Evolutionary conservation across 1,140 invertebrate species (phyloP).

Genomic region (Araneus ventricosus): DNA sequence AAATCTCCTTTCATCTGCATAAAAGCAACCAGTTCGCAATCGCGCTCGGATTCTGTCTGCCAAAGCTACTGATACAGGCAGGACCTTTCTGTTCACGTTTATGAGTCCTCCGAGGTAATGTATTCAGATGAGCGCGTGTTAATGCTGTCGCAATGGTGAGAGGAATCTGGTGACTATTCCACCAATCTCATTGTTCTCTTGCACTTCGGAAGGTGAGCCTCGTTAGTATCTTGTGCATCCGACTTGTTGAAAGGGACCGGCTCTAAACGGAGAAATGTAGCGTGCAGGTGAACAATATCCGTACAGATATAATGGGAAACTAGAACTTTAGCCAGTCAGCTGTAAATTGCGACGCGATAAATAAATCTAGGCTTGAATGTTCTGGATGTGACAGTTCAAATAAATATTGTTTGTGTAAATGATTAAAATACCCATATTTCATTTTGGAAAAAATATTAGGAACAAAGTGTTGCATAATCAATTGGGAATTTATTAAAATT

Average conservation of each 20-base stretch:
- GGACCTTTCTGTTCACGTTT: background rate
- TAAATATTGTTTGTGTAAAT: too few relatives aligned
- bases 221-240: background rate
- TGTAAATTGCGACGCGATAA: too few relatives aligned
- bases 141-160: constrained; percentile 8
- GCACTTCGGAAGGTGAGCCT: background rate
- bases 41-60: background rate
- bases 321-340: too few relatives aligned
- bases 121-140: background rate
- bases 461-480: too few relatives aligned
- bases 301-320: too few relatives aligned
- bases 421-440: too few relatives aligned
- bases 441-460: too few relatives aligned
- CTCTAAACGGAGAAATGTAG: background rate
- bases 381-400: too few relatives aligned
- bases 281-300: too few relatives aligned
- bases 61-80: background rate
- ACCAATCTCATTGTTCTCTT: constrained; percentile 15
- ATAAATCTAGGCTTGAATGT: too few relatives aligned
- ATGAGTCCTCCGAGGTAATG: background rate
- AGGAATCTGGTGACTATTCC: background rate
- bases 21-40: background rate
- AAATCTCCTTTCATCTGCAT: background rate
- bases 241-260: background rate
- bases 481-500: too few relatives aligned